Conservation (phyloP, 2,888 invertebrate species). For the Meta bourneti region DNA sequence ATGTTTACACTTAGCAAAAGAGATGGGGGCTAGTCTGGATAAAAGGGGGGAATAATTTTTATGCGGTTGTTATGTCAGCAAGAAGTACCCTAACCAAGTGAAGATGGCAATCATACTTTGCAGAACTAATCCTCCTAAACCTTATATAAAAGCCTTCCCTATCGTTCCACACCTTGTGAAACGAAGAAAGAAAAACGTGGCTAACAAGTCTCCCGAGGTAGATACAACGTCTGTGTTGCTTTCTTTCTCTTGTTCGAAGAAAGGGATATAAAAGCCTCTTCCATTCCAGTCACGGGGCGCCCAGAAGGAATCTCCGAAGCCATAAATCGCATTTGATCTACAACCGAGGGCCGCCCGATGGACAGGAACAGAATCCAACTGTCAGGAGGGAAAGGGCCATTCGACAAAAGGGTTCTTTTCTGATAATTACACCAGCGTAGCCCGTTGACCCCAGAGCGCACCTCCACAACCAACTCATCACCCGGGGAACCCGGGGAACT, state of each 20-base stretch:
- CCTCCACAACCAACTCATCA: conserved; percentile 25
- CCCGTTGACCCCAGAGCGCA: conserved; percentile 25
- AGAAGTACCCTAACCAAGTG: neutral
- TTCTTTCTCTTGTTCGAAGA: neutral
- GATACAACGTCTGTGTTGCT: neutral
- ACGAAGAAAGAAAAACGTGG: conserved; percentile 19
- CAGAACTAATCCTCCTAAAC: too few relatives aligned
- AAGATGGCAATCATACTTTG: conserved; percentile 23
- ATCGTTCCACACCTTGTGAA: conserved; percentile 60
- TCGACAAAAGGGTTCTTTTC: conserved; percentile 33
- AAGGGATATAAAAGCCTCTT: neutral
- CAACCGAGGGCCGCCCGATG: conserved; percentile 44
- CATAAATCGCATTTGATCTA: conserved; percentile 74
- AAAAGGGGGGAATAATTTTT: conserved; percentile 43
- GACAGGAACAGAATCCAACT: conserved; percentile 72
- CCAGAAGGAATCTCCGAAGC: conserved; percentile 31
- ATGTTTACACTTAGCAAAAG: conserved; percentile 39
- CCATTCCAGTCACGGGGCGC: conserved; percentile 50
- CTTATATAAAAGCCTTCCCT: conserved; percentile 31
- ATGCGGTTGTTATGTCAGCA: conserved; percentile 31
- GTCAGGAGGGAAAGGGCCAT: conserved; percentile 54
- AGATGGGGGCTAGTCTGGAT: conserved; percentile 14
- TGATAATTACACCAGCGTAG: conserved; percentile 62
- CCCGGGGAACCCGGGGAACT: conserved; percentile 19
- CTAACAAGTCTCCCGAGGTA: conserved; percentile 20